Conservation (phyloP, 2,113 vertebrate species). For the Melierax canorus region DNA sequence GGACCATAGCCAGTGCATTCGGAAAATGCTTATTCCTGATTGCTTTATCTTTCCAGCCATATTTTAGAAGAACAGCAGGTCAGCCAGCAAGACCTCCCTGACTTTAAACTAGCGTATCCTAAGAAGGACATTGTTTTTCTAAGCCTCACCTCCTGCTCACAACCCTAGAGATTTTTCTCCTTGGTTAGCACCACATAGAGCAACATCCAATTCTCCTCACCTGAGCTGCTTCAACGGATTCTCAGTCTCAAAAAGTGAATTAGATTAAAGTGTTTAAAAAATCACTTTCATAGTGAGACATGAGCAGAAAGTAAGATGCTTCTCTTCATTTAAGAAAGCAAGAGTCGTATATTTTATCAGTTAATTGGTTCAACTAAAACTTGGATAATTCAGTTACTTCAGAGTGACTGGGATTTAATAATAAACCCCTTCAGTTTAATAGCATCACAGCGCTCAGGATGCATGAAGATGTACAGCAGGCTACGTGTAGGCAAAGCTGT, state of each 20-base stretch:
- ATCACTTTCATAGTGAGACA: neutral
- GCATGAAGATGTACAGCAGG: neutral
- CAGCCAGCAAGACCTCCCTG: neutral
- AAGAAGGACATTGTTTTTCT: neutral
- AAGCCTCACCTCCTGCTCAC: neutral
- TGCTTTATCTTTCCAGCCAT: neutral
- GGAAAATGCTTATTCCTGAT: neutral
- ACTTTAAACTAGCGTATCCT: neutral
- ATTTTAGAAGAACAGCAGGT: neutral
- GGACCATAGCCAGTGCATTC: neutral
- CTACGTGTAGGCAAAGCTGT: fast-evolving
- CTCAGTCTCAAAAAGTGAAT: conserved; percentile 15
- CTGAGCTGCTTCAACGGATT: neutral
- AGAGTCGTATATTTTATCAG: neutral
- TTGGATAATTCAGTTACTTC: neutral
- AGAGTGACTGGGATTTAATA: neutral
- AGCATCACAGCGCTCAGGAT: neutral
- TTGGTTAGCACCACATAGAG: neutral
- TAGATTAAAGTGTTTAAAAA: conserved; percentile 20
- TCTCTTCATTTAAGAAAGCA: neutral
- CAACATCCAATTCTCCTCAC: neutral
- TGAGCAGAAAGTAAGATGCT: conserved; percentile 12
- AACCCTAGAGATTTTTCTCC: neutral
- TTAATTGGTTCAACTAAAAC: conserved; percentile 26
- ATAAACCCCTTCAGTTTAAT: neutral